Evolutionary conservation across 23 tunicate genomes (phyloP), one percentile per base, ranked within the genome.

Genomic region (Ciona savignyi): DNA sequence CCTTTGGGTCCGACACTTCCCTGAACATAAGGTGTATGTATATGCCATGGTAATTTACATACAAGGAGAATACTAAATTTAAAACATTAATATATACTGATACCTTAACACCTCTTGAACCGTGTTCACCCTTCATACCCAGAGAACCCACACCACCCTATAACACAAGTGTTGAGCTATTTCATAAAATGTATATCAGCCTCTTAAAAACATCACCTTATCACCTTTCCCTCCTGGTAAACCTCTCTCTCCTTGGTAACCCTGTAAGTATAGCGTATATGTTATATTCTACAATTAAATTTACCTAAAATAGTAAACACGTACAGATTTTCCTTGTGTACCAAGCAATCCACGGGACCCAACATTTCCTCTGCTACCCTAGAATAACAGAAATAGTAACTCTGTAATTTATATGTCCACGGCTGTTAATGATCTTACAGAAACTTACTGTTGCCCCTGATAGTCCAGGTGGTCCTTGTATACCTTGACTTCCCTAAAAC

Each of bases 241-340:
- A 9, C 56, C 56, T 42, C 56, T 42, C 56, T 42, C 56, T 42
- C 56, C 56, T 42, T 42, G 56, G 56, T 42, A 42, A 42, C 56
- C 56, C 56, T 42, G 56, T 42, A 15, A 6, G 56, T 6, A 42
- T 6, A 42, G 9, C 15, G 56, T 6, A 6, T 42, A 6, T 6
- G 56, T 42, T 42, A 6, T 42, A 42, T 15, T n/a, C n/a, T n/a
- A n/a, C n/a, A n/a, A n/a, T n/a, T n/a, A n/a, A n/a, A n/a, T n/a
- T n/a, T n/a, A n/a, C n/a, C n/a, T n/a, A n/a, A 42, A 42, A n/a
- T n/a, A n/a, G n/a, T n/a, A n/a, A 42, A 42, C 15, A 42, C 56
- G 56, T 42, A 42, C 56, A 42, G 56, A 15, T 15, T 42, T 9
- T 42, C 56, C 11, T 6, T 42, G 11, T 6, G 15, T 9, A 42